These are phyloP conservation scores for Entomobrya proxima DNA, from an alignment of 2,888 invertebrate genomes.

Conservation along the genomic window DNA sequence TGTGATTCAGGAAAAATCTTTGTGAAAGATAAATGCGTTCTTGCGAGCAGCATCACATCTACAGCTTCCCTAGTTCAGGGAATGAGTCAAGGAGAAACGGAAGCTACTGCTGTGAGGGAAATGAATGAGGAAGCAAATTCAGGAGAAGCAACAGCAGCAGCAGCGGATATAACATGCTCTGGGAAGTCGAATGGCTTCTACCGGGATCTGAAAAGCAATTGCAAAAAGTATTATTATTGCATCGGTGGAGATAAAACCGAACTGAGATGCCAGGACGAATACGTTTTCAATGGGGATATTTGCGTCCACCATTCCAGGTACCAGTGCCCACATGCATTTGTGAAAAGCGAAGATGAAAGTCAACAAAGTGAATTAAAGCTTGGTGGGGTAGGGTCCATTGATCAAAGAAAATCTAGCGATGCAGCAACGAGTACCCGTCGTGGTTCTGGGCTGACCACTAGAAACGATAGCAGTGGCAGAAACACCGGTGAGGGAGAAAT, in stretches of 20 bases:
- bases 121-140: background rate
- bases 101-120: background rate
- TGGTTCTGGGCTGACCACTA: constrained; percentile 2
- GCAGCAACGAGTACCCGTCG: background rate
- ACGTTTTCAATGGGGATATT: constrained; percentile 74
- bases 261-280: constrained; percentile 69
- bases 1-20: constrained; percentile 73
- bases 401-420: constrained; percentile 13
- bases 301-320: constrained; percentile 72
- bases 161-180: constrained; percentile 49
- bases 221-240: constrained; percentile 74
- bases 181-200: constrained; percentile 74
- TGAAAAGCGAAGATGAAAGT: background rate
- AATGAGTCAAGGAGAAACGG: background rate
- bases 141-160: background rate
- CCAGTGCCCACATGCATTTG: constrained; percentile 62
- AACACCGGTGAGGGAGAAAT: background rate
- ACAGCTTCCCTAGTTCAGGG: background rate
- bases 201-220: constrained; percentile 63
- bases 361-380: constrained; percentile 30
- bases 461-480: background rate
- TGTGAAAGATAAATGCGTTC: constrained; percentile 58
- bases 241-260: constrained; percentile 72
- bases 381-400: constrained; percentile 15
- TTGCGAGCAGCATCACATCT: background rate